Base-by-base conservation (phyloP, 2,797 vertebrate genomes). In the Chaunax sp. region DNA sequence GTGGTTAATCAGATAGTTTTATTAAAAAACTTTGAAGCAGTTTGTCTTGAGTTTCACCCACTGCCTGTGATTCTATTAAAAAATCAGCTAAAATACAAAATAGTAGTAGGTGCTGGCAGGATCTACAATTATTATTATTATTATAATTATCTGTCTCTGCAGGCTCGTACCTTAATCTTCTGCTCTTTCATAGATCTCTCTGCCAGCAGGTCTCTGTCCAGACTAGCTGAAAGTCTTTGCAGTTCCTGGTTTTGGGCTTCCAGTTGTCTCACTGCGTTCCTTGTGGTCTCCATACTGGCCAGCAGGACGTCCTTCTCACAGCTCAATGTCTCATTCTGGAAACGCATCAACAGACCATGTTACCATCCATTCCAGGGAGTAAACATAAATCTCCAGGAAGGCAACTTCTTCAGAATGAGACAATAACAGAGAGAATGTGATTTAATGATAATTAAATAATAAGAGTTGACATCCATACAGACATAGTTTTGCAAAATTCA, bases 171-270 rank as follows among this genome's bases (percentile, higher is more conserved):
- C 96, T 97, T 98, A 15, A 92, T 91, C 80, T 96, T 98, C 81
- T 98, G 96, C 23, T 99, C 97, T 83, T 94, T 98, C 47, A 97
- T 83, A 66, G 94, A 82, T 80, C 90, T 95, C 87, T 98, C 96
- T 22, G 93, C 84, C 86, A 97, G 92, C 20, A 98, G 86, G 46
- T 98, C 97, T 91, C 92, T 95, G 35, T 98, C 97, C 58, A 92
- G 61, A 67, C 82, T 86, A 63, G 87, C 78, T 65, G 93, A 93
- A 19, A 93, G 92, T 88, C 64, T 95, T 59, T 95, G 95, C 14
- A 92, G 80, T 72, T 99, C 97, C 87, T 96, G 87, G 72, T 94
- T 90, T 71, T 97, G 96, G 28, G 80, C 57, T 89, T 99, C 97
- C 81, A 97, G 88, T 80, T 96, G 93, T 71, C 86, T 96, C 49